Percentiles rank a stretch among this genome's conserved stretches.
phyloP scores from a whole-genome alignment of 2,797 vertebrate genomes.

The Denticeps clupeoides region DNA sequence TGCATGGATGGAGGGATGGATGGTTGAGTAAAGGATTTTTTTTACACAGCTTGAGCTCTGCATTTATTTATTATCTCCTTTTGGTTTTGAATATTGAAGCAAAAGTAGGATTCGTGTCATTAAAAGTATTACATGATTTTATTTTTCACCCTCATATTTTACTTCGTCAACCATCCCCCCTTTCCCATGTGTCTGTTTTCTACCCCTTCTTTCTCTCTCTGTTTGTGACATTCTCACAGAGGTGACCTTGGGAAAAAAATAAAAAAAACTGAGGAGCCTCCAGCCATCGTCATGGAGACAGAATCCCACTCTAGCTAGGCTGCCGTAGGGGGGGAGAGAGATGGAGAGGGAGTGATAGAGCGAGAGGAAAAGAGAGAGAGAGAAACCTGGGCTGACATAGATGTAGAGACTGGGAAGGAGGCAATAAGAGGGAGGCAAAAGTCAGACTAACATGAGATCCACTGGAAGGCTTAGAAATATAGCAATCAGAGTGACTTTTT shows the following conservation, averaged over 20 bases:
- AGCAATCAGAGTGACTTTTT: no score
- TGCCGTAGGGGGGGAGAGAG: slow-evolving; percentile 24
- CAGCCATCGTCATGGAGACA: slow-evolving; percentile 54
- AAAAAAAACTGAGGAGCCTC: slow-evolving; percentile 37
- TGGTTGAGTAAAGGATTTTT: not conserved
- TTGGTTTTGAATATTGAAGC: no score
- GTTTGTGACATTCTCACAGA: slow-evolving; percentile 25
- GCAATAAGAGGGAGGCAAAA: slow-evolving; percentile 1
- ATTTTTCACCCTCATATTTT: slow-evolving; percentile 5
- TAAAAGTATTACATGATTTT: no score
- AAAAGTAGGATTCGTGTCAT: no score
- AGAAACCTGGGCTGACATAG: slow-evolving; percentile 8
- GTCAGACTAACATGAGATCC: slow-evolving; percentile 3
- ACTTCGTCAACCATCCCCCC: slow-evolving; percentile 18
- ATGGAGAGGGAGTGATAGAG: slow-evolving; percentile 29
- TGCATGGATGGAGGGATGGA: not conserved
- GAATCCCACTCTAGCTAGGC: slow-evolving; percentile 33
- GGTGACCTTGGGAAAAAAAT: slow-evolving; percentile 57
- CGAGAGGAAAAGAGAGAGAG: slow-evolving; percentile 2
- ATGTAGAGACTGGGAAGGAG: slow-evolving; percentile 3
- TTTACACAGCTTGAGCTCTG: no score
- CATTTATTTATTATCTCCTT: no score
- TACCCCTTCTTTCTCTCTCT: not conserved
- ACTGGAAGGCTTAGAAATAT: no score
- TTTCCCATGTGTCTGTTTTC: not conserved